phyloP scores from a whole-genome alignment of 2,888 invertebrate genomes.

The Caenorhabditis virilis region DNA sequence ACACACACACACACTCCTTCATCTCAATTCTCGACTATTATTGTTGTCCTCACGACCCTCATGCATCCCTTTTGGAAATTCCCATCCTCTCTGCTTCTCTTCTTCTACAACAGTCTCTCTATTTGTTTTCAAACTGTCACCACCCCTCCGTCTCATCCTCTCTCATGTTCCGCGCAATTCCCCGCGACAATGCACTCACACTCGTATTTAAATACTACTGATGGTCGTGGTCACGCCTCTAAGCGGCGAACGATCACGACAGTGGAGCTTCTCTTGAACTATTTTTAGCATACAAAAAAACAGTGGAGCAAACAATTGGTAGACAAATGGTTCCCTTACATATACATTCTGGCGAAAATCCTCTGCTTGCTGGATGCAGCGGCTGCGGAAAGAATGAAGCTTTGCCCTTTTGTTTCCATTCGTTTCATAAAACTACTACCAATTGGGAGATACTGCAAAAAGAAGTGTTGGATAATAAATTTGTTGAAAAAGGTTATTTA shows the following conservation, averaged over 20 bases:
- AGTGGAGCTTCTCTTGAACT: too few species aligned
- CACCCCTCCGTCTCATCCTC: constrained; percentile 12
- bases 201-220: too few species aligned
- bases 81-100: constrained; percentile 8
- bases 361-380: constrained; percentile 48
- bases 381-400: constrained; percentile 52
- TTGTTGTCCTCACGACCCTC: constrained; percentile 15
- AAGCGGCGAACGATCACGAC: not conserved
- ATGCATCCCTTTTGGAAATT: constrained; percentile 2
- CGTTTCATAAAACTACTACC: constrained; percentile 26
- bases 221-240: too few species aligned
- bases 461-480: not conserved
- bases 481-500: not conserved
- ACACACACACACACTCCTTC: constrained; percentile 5
- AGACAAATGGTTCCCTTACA: constrained; percentile 26
- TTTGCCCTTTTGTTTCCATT: constrained; percentile 47
- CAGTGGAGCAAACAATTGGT: not conserved
- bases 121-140: not conserved
- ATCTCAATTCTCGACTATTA: constrained; percentile 6
- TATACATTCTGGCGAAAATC: constrained; percentile 45
- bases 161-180: constrained; percentile 3
- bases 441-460: constrained; percentile 20
- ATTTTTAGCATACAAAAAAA: too few species aligned
- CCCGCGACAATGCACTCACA: too few species aligned
- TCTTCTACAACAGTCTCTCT: constrained; percentile 18